Conservation (phyloP, 2,797 vertebrate genomes). For the Poeciliopsis infans region DNA sequence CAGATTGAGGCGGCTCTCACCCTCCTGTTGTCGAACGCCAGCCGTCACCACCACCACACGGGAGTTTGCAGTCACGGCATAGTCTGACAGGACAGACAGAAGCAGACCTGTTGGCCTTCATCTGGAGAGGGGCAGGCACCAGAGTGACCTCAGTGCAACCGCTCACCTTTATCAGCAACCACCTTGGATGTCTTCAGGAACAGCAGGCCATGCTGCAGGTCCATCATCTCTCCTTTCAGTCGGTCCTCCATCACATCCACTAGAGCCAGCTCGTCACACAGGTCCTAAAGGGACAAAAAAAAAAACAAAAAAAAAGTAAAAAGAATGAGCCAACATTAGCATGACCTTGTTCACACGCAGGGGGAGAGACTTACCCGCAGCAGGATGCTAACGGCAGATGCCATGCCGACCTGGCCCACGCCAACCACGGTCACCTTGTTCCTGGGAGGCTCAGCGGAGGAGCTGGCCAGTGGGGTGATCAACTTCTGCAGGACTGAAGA, state of each 20-base stretch:
- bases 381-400: conserved; percentile 92
- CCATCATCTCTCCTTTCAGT: conserved; percentile 96
- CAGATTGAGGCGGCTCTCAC: conserved; percentile 93
- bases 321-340: not conserved
- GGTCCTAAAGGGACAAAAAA: conserved; percentile 72
- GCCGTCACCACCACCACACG: conserved; percentile 94
- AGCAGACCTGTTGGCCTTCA: not conserved
- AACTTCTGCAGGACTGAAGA: conserved; percentile 90
- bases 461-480: conserved; percentile 78
- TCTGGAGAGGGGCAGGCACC: not conserved
- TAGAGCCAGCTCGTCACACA: conserved; percentile 92
- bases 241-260: conserved; percentile 96
- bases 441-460: conserved; percentile 70
- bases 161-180: conserved; percentile 89
- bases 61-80: conserved; percentile 91
- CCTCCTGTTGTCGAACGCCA: conserved; percentile 95
- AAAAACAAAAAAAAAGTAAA: too few species aligned
- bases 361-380: conserved; percentile 82
- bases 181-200: conserved; percentile 95
- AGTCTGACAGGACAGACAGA: conserved; percentile 79
- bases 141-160: not conserved
- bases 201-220: conserved; percentile 93
- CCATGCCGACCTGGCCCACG: conserved; percentile 96
- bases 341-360: not conserved
- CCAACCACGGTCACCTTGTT: conserved; percentile 95